Base-by-base conservation (phyloP, 2,113 vertebrate species). In the Eonycteris spelaea region DNA sequence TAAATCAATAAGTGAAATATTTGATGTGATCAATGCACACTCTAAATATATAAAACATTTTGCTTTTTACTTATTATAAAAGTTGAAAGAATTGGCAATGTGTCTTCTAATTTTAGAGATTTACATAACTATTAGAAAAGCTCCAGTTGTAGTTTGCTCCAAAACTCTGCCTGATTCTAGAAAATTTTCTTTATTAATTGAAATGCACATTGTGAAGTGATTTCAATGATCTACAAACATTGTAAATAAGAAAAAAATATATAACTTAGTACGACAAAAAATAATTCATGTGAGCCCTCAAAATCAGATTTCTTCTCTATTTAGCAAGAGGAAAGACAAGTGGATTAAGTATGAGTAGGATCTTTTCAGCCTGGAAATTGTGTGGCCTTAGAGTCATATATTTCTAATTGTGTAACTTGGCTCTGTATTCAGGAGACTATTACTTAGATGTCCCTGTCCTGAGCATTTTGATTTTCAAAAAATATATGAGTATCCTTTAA, bases 351-450 rank as follows among this genome's bases (percentile, higher is more conserved):
- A 22, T 38, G 40, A 85, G 61, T 19, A 40, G 30, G 38, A n/a
- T 48, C 73, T 86, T 78, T 73, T 91, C n/a, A 92, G 67, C 10
- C 35, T 83, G 43, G 79, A 91, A 93, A 30, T 18, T 53, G 43
- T 91, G 78, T 83, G 86, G 85, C 83, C 48, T 63, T 24, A 30
- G 21, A 86, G 45, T 85, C 88, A 74, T 82, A 74, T 95, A 96
- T 96, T 86, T 97, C 91, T 96, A 86, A 40, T 40, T 96, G 94
- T 95, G 30, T 94, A 78, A 77, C 91, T 95, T 97, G 91, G 95
- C 87, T 90, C 28, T 93, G 43, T 73, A 35, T 57, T 93, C 61
- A 83, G 75, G 59, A 94, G 82, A 94, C 51, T 16, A 80, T 78
- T 88, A 92, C 33, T 78, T 67, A 74, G 77, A 68, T 92, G 73